Evolutionary conservation across 2,113 vertebrate genomes (phyloP).

Genomic region (Centropus bengalensis): DNA sequence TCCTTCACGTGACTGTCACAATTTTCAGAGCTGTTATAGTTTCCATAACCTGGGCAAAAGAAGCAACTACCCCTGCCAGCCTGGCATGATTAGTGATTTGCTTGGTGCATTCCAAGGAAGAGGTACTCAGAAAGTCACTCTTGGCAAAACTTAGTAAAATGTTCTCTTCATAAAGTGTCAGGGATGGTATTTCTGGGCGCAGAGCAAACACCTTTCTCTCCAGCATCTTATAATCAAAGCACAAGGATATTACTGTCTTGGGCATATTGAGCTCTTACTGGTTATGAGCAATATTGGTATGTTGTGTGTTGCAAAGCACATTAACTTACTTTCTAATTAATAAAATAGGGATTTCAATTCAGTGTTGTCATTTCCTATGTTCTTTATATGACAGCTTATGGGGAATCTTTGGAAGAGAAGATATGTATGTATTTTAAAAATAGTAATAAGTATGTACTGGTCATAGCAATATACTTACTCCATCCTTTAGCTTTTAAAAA

Average conservation of each 20-base stretch:
- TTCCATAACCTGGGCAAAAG: not conserved
- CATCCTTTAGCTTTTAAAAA: not conserved
- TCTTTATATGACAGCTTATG: not conserved
- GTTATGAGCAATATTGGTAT: not conserved
- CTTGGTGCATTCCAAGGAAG: not conserved
- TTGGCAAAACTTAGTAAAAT: not conserved
- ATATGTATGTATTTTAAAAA: not conserved
- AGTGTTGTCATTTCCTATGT: not conserved
- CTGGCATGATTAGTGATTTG: not conserved
- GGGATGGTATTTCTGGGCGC: not conserved
- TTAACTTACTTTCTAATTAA: not conserved
- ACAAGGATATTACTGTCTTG: not conserved
- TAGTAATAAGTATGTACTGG: not conserved
- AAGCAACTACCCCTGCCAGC: not conserved
- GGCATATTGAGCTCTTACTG: not conserved
- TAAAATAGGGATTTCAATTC: constrained; percentile 20
- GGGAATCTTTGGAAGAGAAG: not conserved
- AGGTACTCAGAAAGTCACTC: not conserved
- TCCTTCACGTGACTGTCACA: not conserved
- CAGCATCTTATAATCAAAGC: not conserved
- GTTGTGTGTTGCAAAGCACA: not conserved
- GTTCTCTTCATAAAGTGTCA: not conserved
- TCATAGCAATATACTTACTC: not conserved
- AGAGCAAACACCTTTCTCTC: not conserved
- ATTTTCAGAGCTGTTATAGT: not conserved